phyloP scores from a whole-genome alignment of 2,888 invertebrate species.

The Aspidiotus rigidus region DNA sequence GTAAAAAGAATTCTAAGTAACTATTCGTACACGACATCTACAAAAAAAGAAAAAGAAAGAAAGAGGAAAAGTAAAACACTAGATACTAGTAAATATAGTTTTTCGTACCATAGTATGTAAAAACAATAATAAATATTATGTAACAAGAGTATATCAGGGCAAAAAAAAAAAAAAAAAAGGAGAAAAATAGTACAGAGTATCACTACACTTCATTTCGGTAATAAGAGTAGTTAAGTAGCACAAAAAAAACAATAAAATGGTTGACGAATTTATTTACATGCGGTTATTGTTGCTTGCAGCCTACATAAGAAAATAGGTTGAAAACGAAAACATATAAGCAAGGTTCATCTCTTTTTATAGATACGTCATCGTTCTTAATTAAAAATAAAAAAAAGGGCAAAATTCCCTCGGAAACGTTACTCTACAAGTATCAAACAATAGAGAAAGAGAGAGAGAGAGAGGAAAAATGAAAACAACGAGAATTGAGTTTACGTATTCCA shows the following conservation, averaged over 20 bases:
- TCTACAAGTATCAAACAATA: too few relatives aligned
- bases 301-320: too few relatives aligned
- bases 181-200: slow-evolving; percentile 10
- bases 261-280: too few relatives aligned
- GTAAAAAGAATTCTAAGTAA: slow-evolving; percentile 20
- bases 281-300: too few relatives aligned
- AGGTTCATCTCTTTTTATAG: too few relatives aligned
- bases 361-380: too few relatives aligned
- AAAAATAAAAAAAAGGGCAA: too few relatives aligned
- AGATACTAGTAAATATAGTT: slow-evolving; percentile 16
- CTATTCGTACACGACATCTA: slow-evolving; percentile 21
- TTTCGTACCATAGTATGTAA: slow-evolving; percentile 13
- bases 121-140: slow-evolving; percentile 19
- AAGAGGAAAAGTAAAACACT: slow-evolving; percentile 13
- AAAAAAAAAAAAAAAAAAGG: slow-evolving; percentile 13
- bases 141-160: slow-evolving; percentile 24
- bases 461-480: background rate
- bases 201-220: background rate
- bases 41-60: slow-evolving; percentile 21
- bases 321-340: too few relatives aligned
- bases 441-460: background rate
- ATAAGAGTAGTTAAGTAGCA: too few relatives aligned
- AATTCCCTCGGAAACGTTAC: too few relatives aligned
- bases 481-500: slow-evolving; percentile 19
- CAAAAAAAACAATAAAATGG: too few relatives aligned